Evolutionary conservation across 2,113 vertebrate species (phyloP).

Genomic region (Aspidoscelis tigris): DNA sequence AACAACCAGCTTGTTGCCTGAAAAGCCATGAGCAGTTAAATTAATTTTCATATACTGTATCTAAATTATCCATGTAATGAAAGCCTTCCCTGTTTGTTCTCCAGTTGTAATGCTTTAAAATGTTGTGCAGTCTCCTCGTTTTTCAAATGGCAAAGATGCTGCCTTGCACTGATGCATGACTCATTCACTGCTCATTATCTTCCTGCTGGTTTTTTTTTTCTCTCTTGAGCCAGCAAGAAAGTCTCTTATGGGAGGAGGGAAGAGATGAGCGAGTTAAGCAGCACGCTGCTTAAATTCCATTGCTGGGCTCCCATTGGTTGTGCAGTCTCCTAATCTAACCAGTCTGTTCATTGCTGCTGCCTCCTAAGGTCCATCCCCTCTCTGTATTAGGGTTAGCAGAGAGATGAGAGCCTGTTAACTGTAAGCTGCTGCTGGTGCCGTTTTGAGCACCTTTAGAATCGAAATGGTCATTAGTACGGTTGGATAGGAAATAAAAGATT

Average conservation of each 20-base stretch:
- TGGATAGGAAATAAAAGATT: conserved; percentile 77
- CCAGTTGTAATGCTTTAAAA: conserved; percentile 33
- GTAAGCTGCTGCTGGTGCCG: conserved; percentile 74
- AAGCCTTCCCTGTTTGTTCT: background rate
- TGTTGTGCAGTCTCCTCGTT: conserved; percentile 46
- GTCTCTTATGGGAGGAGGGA: conserved; percentile 66
- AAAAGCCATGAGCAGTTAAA: background rate
- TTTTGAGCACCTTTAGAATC: conserved; percentile 81
- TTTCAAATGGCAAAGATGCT: conserved; percentile 54
- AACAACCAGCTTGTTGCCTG: background rate
- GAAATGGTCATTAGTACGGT: conserved; percentile 82
- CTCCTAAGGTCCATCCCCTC: conserved; percentile 74
- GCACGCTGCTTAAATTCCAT: conserved; percentile 73
- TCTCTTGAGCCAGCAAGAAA: conserved; percentile 69
- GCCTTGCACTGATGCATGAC: conserved; percentile 74
- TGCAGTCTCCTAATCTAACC: conserved; percentile 72
- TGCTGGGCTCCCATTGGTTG: conserved; percentile 82
- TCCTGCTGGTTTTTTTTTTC: conserved; percentile 62
- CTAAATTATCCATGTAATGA: conserved; percentile 5
- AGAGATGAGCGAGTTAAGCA: conserved; percentile 62
- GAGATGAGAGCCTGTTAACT: conserved; percentile 59
- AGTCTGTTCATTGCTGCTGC: conserved; percentile 78
- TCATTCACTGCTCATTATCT: conserved; percentile 81
- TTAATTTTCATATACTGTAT: background rate
- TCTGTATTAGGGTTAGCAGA: conserved; percentile 67